Evolutionary conservation across 2,888 invertebrate genomes (phyloP), one percentile per base, ranked within the genome.

Genomic region (Phaonia tiefii): DNA sequence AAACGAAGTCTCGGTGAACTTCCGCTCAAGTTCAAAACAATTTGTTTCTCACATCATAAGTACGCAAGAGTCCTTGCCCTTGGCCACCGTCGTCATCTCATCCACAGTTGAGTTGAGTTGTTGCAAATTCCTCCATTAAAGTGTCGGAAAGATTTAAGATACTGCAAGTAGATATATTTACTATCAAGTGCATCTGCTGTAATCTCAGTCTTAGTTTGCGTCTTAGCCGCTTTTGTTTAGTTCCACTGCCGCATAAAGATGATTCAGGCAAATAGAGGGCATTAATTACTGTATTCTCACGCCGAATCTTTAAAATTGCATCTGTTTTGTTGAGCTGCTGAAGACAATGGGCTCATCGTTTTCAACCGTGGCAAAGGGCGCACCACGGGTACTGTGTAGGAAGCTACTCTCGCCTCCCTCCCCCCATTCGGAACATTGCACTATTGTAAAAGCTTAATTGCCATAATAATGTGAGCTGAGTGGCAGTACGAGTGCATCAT

Each of bases 381-480:
- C 31, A 31, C 8, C 31, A 8, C 31, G 31, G 31, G 31, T 3
- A 8, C 31, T 31, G 31, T 51, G 51, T 22, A 3, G 51, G 51
- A 1, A n/a, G n/a, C n/a, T 17, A 1, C 20, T 5, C 37, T 22
- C 1, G 20, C 20, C 37, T 1, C 10, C 3, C 49, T 1, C 42
- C 42, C 39, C 63, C 10, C 22, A 37, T 42, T 42, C 8, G 42
- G 39, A 3, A 31, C 31, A n/a, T n/a, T n/a, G n/a, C 31, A 31
- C 63, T 22, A 63, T 63, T 63, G 63, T 63, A 22, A 20, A 42
- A 63, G 42, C 39, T 63, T 63, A 63, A 63, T 63, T 63, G 63
- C 63, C 63, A 42, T 63, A 37, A 63, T 63, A 63, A 63, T 63
- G 39, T 63, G 42, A 20, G 37, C 42, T 8, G 60, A 51, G n/a